Conservation (phyloP, 2,888 invertebrate species). For the Macrosiphum euphorbiae region DNA sequence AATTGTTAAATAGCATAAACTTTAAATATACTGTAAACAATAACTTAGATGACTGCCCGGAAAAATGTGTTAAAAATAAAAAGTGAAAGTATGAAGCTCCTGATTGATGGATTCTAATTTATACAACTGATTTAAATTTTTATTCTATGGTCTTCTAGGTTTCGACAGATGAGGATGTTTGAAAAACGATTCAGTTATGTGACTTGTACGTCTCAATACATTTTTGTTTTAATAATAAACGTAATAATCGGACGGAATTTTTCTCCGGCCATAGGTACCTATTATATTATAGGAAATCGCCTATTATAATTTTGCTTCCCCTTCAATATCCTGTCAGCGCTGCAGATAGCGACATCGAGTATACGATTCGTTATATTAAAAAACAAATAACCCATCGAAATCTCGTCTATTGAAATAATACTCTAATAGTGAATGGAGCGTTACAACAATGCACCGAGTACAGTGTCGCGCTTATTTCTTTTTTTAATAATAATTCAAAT, state of each 20-base stretch:
- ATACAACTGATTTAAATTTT: no score
- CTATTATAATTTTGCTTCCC: no score
- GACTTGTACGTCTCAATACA: not conserved
- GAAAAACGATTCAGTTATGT: no score
- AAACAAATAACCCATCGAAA: constrained; percentile 24
- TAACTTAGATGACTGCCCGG: no score
- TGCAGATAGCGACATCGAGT: not conserved
- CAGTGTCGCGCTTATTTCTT: constrained; percentile 2
- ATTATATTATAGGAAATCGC: not conserved
- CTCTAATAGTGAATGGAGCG: not conserved
- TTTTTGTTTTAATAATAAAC: not conserved
- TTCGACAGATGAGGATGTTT: no score
- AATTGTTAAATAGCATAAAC: no score
- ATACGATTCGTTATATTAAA: constrained; percentile 48
- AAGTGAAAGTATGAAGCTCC: no score
- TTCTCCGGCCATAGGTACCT: not conserved
- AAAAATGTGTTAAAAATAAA: no score
- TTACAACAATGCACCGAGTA: not conserved
- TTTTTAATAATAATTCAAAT: constrained; percentile 53
- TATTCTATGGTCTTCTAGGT: no score
- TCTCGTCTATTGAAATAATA: constrained; percentile 22
- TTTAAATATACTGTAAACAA: no score
- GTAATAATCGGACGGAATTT: not conserved
- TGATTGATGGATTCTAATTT: no score
- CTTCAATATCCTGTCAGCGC: not conserved